These are phyloP conservation scores for Chamaea fasciata DNA, from an alignment of 2,113 vertebrate species.

Conservation along the genomic window DNA sequence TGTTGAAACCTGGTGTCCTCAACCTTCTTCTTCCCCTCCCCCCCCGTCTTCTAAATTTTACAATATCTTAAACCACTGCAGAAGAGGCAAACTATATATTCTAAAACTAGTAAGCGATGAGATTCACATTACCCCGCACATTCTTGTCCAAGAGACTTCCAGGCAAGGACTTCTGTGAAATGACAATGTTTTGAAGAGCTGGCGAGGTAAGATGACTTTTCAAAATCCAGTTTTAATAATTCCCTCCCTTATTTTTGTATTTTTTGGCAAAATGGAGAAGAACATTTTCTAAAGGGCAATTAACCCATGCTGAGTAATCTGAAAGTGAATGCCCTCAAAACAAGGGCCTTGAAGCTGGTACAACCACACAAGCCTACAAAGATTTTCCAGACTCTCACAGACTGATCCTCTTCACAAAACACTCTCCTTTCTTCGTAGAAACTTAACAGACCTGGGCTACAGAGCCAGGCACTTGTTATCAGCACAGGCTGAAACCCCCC, in stretches of 20 bases:
- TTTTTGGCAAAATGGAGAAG: not conserved
- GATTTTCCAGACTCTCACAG: not conserved
- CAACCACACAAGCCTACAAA: not conserved
- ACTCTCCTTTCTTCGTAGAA: not conserved
- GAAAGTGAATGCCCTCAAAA: not conserved
- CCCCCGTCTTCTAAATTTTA: constrained; percentile 41
- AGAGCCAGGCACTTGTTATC: not conserved
- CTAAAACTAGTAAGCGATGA: constrained; percentile 13
- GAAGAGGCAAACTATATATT: constrained; percentile 5
- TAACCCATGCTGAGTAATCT: constrained; percentile 2
- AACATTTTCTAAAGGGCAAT: not conserved
- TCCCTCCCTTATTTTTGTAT: not conserved
- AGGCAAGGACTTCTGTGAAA: not conserved
- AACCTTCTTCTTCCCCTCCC: not conserved
- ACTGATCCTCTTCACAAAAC: not conserved
- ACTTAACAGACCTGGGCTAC: not conserved
- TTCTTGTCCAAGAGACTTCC: not conserved
- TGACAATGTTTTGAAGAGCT: not conserved
- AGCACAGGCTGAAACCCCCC: not conserved
- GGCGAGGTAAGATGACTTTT: not conserved
- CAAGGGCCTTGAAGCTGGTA: not conserved
- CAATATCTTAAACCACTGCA: constrained; percentile 47
- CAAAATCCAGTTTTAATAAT: constrained; percentile 7
- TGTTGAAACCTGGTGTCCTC: constrained; percentile 46
- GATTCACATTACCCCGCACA: not conserved